A percentile compares a stretch with the other conserved stretches of the same genome.
These are phyloP conservation scores for Petrophora chlorosata DNA, from an alignment of 2,888 invertebrate genomes.

Conservation along the genomic window DNA sequence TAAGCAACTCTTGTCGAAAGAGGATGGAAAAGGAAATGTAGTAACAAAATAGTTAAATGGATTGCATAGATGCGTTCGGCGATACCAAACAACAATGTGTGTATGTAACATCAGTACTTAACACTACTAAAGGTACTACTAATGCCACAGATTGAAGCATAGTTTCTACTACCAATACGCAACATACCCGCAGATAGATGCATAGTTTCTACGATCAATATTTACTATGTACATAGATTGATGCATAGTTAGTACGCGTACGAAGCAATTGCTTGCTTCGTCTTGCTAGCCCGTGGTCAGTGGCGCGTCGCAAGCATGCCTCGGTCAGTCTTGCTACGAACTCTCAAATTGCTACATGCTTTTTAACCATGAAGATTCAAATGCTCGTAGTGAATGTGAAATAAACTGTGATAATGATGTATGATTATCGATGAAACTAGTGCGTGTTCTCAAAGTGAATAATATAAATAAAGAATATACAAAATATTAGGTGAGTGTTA, in stretches of 20 bases:
- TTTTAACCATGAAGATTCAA: slow-evolving; percentile 23
- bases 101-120: slow-evolving; percentile 60
- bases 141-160: background rate
- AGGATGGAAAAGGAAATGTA: slow-evolving; percentile 34
- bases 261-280: slow-evolving; percentile 23
- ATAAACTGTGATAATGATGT: slow-evolving; percentile 12
- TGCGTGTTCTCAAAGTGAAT: too few relatives aligned
- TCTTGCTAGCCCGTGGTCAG: slow-evolving; percentile 65
- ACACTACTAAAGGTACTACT: slow-evolving; percentile 2
- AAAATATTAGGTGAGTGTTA: too few relatives aligned
- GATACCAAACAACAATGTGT: slow-evolving; percentile 75
- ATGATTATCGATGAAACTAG: background rate
- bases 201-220: slow-evolving; percentile 15
- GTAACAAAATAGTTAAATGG: slow-evolving; percentile 36
- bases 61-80: slow-evolving; percentile 64
- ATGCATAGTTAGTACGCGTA: slow-evolving; percentile 23
- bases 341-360: slow-evolving; percentile 48
- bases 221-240: slow-evolving; percentile 1
- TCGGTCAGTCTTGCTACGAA: slow-evolving; percentile 58
- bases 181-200: background rate
- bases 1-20: slow-evolving; percentile 27
- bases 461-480: too few relatives aligned
- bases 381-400: slow-evolving; percentile 5
- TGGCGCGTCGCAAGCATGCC: slow-evolving; percentile 58
- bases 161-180: slow-evolving; percentile 9